These are phyloP conservation scores for Tenualosa ilisha DNA, from an alignment of 2,797 vertebrate genomes.

Conservation along the genomic window DNA sequence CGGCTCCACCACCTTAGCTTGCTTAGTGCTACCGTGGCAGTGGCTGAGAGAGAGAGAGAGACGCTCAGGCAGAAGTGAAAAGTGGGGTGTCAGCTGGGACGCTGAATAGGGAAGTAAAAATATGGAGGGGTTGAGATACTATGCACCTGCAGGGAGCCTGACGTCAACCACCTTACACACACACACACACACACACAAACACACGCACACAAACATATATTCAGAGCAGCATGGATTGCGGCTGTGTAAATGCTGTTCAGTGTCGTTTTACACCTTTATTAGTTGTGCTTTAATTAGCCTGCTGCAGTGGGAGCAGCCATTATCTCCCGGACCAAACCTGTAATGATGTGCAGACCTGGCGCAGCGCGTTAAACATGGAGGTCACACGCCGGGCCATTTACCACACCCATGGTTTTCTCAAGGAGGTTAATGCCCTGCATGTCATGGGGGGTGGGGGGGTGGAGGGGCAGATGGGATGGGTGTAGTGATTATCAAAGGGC, in stretches of 20 bases:
- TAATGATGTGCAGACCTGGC: conserved; percentile 2
- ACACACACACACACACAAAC: background rate
- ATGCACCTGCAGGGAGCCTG: background rate
- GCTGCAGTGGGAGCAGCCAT: background rate
- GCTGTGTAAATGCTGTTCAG: background rate
- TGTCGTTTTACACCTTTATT: conserved; percentile 14
- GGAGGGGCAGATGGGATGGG: conserved; percentile 34
- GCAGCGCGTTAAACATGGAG: conserved; percentile 27
- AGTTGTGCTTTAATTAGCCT: conserved; percentile 33
- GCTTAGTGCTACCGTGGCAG: background rate
- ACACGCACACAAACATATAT: background rate
- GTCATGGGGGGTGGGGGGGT: background rate
- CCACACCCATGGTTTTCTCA: conserved; percentile 34
- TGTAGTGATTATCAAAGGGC: background rate
- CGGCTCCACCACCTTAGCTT: background rate
- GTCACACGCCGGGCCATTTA: conserved; percentile 36
- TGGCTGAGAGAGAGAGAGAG: background rate
- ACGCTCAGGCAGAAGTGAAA: background rate
- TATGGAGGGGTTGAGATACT: background rate
- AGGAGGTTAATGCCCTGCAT: conserved; percentile 33
- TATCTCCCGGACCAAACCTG: background rate
- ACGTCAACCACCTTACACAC: background rate
- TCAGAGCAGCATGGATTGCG: background rate
- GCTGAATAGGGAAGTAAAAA: background rate
- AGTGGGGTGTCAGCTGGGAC: background rate